These are phyloP conservation scores for Maniola hyperantus DNA, from an alignment of 2,888 invertebrate genomes.

Conservation along the genomic window DNA sequence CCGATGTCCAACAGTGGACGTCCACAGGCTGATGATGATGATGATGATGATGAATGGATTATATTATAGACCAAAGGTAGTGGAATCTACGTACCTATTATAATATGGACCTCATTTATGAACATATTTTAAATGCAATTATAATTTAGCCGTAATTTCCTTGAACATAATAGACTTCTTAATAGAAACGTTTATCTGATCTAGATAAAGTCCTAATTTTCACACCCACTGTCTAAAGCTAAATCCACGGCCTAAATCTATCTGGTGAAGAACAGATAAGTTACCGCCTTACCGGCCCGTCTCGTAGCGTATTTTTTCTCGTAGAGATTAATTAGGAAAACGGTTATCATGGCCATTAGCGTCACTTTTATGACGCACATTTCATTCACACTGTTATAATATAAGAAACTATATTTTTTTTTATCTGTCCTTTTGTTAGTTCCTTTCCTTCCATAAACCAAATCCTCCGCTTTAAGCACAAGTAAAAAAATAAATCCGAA, in stretches of 20 bases:
- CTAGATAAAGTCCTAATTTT: neutral
- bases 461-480: neutral
- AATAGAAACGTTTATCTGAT: neutral
- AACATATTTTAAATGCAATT: neutral
- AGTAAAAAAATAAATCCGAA: no score
- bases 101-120: neutral
- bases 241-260: slow-evolving; percentile 47
- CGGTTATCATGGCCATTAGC: slow-evolving; percentile 55
- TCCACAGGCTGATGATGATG: no score
- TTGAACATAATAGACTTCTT: neutral
- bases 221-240: neutral
- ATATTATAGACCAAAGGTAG: no score
- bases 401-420: neutral
- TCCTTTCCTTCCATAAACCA: neutral
- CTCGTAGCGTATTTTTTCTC: slow-evolving; percentile 41
- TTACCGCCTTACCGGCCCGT: slow-evolving; percentile 28
- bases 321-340: slow-evolving; percentile 56
- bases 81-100: no score
- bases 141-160: neutral
- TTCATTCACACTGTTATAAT: slow-evolving; percentile 49
- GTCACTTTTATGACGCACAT: slow-evolving; percentile 65
- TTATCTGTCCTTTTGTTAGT: slow-evolving; percentile 8
- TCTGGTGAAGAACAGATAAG: slow-evolving; percentile 41
- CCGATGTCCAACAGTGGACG: no score
- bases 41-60: no score